phyloP scores from a whole-genome alignment of 2,797 vertebrate genomes.

The Chelon auratus region DNA sequence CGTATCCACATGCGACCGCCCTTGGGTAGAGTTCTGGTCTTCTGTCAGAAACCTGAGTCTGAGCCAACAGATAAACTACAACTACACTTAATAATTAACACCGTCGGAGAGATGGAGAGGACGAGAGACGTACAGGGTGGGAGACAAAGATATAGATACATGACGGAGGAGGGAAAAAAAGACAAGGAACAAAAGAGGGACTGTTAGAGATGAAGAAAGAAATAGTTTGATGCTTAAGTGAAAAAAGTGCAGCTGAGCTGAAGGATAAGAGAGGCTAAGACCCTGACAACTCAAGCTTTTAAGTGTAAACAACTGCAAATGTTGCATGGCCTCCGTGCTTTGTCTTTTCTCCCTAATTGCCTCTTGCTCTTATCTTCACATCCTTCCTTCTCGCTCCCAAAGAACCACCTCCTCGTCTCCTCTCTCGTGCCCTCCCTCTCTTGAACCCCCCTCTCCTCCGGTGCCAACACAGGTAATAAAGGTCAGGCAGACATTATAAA shows the following conservation, averaged over 20 bases:
- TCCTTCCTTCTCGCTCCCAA: slow-evolving; percentile 1
- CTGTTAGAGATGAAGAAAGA: slow-evolving; percentile 23
- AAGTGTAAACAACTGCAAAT: slow-evolving; percentile 58
- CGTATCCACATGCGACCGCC: slow-evolving; percentile 50
- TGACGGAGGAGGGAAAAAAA: neutral
- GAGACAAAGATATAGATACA: slow-evolving; percentile 16
- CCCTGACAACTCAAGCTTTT: slow-evolving; percentile 35
- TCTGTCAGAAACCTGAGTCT: slow-evolving; percentile 63
- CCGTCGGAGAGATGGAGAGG: slow-evolving; percentile 34
- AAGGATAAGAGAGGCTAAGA: slow-evolving; percentile 39
- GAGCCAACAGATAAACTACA: slow-evolving; percentile 69
- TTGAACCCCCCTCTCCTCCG: slow-evolving; percentile 45
- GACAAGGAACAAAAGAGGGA: slow-evolving; percentile 6
- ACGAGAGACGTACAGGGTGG: slow-evolving; percentile 11
- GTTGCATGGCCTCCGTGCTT: slow-evolving; percentile 28
- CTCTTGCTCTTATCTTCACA: slow-evolving; percentile 40
- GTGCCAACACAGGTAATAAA: slow-evolving; percentile 77
- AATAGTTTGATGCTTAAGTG: slow-evolving; percentile 15
- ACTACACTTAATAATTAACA: slow-evolving; percentile 70
- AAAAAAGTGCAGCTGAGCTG: slow-evolving; percentile 4
- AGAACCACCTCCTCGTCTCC: slow-evolving; percentile 1
- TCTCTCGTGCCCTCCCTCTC: slow-evolving; percentile 13
- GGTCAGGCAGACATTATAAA: slow-evolving; percentile 79
- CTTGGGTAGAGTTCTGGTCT: slow-evolving; percentile 49
- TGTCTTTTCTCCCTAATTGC: slow-evolving; percentile 46